A percentile compares a stretch with the other conserved stretches of the same genome.
Conservation (phyloP, 1,140 invertebrate genomes). For the silkworm (Bombyx mori) region DNA sequence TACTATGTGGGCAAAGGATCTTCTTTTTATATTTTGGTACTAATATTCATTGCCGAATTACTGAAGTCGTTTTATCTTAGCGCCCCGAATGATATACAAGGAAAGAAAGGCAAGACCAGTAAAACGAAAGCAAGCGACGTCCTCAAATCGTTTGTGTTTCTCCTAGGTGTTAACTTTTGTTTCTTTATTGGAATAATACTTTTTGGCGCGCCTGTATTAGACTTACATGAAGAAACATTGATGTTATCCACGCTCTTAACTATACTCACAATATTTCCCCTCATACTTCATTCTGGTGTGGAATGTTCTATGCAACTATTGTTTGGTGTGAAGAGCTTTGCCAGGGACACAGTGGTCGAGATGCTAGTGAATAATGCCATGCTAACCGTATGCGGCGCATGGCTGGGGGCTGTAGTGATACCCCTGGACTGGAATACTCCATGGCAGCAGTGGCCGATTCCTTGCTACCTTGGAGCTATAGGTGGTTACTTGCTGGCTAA, state of each 20-base stretch:
- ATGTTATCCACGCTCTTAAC: slow-evolving; percentile 79
- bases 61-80: slow-evolving; percentile 56
- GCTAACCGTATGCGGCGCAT: slow-evolving; percentile 83
- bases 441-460: slow-evolving; percentile 90
- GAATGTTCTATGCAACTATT: slow-evolving; percentile 72
- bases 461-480: slow-evolving; percentile 80
- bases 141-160: slow-evolving; percentile 39
- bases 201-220: slow-evolving; percentile 82
- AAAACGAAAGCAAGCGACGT: slow-evolving; percentile 45
- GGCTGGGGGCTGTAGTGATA: slow-evolving; percentile 89
- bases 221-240: slow-evolving; percentile 78
- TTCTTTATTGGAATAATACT: slow-evolving; percentile 78
- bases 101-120: slow-evolving; percentile 34
- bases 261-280: slow-evolving; percentile 77
- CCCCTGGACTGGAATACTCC: slow-evolving; percentile 94
- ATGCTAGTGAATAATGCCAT: slow-evolving; percentile 74
- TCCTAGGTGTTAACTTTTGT: slow-evolving; percentile 50
- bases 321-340: slow-evolving; percentile 63
- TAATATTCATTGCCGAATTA: slow-evolving; percentile 54
- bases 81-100: slow-evolving; percentile 34
- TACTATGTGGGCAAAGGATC: slow-evolving; percentile 61
- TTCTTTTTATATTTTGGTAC: slow-evolving; percentile 48
- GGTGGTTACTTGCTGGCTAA: slow-evolving; percentile 74
- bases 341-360: slow-evolving; percentile 67
- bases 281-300: slow-evolving; percentile 74